These are phyloP conservation scores for Athalia rosae DNA, from an alignment of 2,888 invertebrate genomes.

Conservation along the genomic window DNA sequence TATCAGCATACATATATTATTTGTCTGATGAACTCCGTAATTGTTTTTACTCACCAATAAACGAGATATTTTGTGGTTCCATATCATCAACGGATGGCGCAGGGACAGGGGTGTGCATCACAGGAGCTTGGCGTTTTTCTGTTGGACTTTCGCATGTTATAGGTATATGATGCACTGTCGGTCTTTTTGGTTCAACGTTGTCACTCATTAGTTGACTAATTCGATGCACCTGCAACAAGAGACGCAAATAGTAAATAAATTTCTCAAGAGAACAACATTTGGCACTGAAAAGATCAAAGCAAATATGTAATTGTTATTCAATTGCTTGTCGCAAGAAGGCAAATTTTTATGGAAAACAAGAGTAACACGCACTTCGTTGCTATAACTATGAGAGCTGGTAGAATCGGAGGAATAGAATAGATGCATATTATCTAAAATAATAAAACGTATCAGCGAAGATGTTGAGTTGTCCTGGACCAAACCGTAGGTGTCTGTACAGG, in stretches of 20 bases:
- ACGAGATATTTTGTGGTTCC: constrained; percentile 95
- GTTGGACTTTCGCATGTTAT: constrained; percentile 69
- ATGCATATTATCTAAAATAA: constrained; percentile 60
- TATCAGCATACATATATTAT: background rate
- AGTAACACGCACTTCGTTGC: constrained; percentile 57
- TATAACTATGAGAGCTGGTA: constrained; percentile 55
- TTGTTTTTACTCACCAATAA: constrained; percentile 82
- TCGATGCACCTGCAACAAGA: constrained; percentile 68
- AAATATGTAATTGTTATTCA: too few species aligned
- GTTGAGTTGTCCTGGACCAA: constrained; percentile 51
- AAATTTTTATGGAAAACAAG: background rate
- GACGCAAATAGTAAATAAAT: background rate
- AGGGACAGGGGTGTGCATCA: constrained; percentile 78
- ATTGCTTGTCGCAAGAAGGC: too few species aligned
- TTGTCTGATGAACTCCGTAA: background rate
- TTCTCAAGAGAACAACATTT: too few species aligned
- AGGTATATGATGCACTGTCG: constrained; percentile 68
- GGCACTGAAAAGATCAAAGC: too few species aligned
- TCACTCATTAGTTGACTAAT: constrained; percentile 73
- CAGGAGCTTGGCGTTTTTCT: constrained; percentile 67
- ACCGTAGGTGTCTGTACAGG: constrained; percentile 52
- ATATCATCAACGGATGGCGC: constrained; percentile 87
- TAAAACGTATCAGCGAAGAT: constrained; percentile 48
- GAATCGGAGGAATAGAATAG: constrained; percentile 57
- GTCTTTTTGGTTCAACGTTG: constrained; percentile 69